Evolutionary conservation across 64 coral and sea anemone species (phyloP), one percentile per base, ranked within the genome.

Genomic region (Trachythela sp.): DNA sequence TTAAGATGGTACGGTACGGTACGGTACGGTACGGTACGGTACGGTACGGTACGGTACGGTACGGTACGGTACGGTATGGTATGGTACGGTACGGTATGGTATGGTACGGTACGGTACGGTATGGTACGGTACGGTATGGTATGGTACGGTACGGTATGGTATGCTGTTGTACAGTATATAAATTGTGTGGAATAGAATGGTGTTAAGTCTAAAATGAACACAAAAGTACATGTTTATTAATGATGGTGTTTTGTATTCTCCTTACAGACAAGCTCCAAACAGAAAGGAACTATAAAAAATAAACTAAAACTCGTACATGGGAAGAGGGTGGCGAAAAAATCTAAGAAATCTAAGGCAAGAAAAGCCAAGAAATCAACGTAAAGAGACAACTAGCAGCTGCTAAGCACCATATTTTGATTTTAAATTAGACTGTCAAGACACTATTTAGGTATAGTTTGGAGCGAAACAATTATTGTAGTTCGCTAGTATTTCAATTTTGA

Each of bases 251-350:
- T 64, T 64, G 20, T 6, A 6, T 20, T 64, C 26, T 64, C 8
- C 22, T 20, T 22, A n/a, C n/a, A 64, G 56, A 64, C 56, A 26
- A 64, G 56, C 24, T 64, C 56, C 20, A 64, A 64, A 64, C 56
- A 87, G 54, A 94, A 90, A 75, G 92, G 92, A 37, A 48, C 87
- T 31, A 94, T 94, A 33, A 94, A 90, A 71, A 86, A 94, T n/a
- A 94, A 94, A 91, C 35, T 90, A 48, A 86, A 54, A 9, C 56
- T 94, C 22, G 45, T 88, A 41, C 88, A 84, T 67, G 92, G 92
- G 22, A 94, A 94, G 39, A 87, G 89, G 67, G 42, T 83, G 7
- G 75, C 34, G 34, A 90, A 90, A 71, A 89, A 75, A n/a, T 90
- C 87, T 36, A 94, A 84, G 77, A 94, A 94, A 85, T 87, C 14